Evolutionary conservation across 1,140 invertebrate genomes (phyloP).

Genomic region (Delia radicum): DNA sequence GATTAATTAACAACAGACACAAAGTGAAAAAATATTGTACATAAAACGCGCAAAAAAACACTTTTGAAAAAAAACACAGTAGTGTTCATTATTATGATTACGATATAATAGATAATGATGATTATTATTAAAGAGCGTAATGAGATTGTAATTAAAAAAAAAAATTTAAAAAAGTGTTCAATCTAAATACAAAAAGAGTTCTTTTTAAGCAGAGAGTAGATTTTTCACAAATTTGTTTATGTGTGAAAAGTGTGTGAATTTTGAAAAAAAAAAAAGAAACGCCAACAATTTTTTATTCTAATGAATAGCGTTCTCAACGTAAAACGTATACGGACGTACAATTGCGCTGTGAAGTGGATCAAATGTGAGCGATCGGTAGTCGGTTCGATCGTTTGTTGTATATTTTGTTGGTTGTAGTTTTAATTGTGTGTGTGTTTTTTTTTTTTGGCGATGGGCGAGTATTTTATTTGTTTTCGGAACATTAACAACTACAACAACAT

Average conservation of each 20-base stretch:
- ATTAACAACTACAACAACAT: not conserved
- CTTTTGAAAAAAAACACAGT: not conserved
- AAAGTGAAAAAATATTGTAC: not conserved
- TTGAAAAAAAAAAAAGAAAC: not conserved
- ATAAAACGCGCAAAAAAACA: not conserved
- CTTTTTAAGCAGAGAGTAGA: not conserved
- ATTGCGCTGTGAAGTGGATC: not conserved
- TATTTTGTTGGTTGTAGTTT: not conserved
- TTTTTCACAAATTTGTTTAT: not conserved
- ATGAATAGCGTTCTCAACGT: not conserved
- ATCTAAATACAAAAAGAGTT: not conserved
- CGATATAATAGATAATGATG: not conserved
- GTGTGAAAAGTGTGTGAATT: not conserved
- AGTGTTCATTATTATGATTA: not conserved
- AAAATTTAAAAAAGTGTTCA: not conserved
- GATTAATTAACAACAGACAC: conserved; percentile 20
- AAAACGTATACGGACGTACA: not conserved
- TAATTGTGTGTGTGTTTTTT: not conserved
- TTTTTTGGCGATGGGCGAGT: not conserved
- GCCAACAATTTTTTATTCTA: not conserved
- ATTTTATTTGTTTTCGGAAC: not conserved
- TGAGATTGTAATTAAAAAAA: not conserved
- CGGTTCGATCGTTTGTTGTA: not conserved
- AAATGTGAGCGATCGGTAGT: not conserved
- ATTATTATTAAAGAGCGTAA: not conserved